Conservation (phyloP, 2,113 vertebrate genomes). For the Menura novaehollandiae region DNA sequence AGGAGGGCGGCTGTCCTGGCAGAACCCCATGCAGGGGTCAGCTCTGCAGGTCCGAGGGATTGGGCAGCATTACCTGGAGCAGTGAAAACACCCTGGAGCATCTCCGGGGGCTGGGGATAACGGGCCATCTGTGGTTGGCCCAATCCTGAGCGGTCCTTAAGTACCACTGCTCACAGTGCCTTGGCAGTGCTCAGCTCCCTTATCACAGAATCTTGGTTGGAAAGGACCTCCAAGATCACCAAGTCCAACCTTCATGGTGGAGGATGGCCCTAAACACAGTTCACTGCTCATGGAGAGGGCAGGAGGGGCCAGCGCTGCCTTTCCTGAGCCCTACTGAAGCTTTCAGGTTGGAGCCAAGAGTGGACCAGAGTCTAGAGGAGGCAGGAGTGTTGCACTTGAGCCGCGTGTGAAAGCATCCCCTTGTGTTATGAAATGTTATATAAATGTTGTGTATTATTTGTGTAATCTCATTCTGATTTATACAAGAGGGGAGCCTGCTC, state of each 20-base stretch:
- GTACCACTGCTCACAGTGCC: no score
- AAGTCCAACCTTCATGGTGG: neutral
- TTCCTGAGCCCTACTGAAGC: neutral
- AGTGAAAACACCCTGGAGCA: accelerated
- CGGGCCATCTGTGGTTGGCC: neutral
- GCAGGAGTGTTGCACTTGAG: neutral
- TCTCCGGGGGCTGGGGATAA: neutral
- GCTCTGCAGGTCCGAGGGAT: neutral
- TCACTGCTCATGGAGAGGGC: neutral
- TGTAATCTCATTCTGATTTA: constrained; percentile 56
- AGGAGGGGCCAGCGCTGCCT: neutral
- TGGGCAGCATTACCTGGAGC: neutral
- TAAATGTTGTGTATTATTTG: constrained; percentile 21
- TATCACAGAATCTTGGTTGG: neutral
- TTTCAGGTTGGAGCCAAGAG: neutral
- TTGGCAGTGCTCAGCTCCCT: neutral
- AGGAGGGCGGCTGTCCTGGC: neutral
- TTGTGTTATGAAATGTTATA: neutral
- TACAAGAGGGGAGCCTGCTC: neutral
- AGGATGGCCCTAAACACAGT: neutral
- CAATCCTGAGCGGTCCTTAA: accelerated
- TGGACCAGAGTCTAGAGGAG: neutral
- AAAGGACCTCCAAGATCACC: neutral
- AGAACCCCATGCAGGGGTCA: accelerated
- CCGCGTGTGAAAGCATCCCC: neutral